Percentiles rank a stretch among this genome's conserved stretches.
Conservation (phyloP, 2,113 vertebrate genomes). For the Mellivora capensis region DNA sequence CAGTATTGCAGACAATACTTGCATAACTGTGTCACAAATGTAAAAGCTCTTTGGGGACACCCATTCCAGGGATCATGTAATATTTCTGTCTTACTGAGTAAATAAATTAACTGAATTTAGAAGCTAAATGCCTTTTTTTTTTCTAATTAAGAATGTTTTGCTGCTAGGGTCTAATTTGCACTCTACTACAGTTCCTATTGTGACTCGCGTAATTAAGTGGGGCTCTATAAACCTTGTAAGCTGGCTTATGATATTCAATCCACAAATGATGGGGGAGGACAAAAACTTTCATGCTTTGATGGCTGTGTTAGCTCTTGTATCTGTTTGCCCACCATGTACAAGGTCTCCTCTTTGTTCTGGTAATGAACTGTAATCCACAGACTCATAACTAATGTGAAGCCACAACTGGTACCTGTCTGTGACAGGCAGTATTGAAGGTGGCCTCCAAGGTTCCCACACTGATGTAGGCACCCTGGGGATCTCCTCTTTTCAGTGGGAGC, state of each 20-base stretch:
- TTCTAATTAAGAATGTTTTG: constrained; percentile 41
- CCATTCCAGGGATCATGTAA: neutral
- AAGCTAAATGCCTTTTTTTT: constrained; percentile 14
- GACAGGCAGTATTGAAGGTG: neutral
- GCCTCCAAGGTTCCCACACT: neutral
- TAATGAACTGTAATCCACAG: neutral
- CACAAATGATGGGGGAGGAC: neutral
- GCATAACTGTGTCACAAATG: neutral
- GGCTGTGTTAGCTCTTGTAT: neutral
- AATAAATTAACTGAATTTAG: constrained; percentile 35
- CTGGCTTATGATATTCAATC: constrained; percentile 7
- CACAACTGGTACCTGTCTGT: neutral
- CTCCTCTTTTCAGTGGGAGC: neutral
- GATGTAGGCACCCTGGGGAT: neutral
- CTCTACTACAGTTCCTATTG: neutral
- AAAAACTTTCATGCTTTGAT: neutral
- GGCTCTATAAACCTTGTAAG: neutral
- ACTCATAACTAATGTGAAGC: neutral
- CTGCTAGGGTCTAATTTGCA: constrained; percentile 27
- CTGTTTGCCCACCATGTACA: neutral
- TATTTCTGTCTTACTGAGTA: neutral
- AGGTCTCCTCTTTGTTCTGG: neutral
- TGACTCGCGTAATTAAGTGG: neutral
- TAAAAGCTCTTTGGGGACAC: neutral
- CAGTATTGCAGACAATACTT: neutral